These are phyloP conservation scores for Oncopeltus fasciatus DNA, from an alignment of 1,140 invertebrate species.

Conservation along the genomic window DNA sequence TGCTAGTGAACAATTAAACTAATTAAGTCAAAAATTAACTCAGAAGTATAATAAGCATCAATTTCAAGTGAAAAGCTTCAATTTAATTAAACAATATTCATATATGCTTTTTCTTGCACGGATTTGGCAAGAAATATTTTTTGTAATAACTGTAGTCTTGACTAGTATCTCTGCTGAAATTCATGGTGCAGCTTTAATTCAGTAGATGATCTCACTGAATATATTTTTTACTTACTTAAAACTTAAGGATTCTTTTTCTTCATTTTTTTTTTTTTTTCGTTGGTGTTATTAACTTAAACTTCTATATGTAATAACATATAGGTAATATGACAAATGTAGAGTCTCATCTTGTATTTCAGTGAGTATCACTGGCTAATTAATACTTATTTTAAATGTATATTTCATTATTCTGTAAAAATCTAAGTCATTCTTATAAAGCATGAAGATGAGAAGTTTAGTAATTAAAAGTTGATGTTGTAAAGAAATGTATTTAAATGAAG, in stretches of 20 bases:
- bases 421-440: conserved; percentile 7
- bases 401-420: conserved; percentile 8
- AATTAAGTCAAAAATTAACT: no score
- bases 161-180: conserved; percentile 79
- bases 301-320: no score
- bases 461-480: background rate
- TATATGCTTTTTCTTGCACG: no score
- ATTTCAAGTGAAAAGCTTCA: no score
- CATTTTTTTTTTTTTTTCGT: background rate
- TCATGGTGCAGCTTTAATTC: conserved; percentile 88
- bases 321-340: no score
- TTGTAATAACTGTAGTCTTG: conserved; percentile 14
- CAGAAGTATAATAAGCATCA: no score
- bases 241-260: background rate
- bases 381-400: conserved; percentile 8
- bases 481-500: background rate
- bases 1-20: no score
- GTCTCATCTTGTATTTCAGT: background rate
- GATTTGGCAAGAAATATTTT: conserved; percentile 14
- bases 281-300: no score
- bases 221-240: background rate
- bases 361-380: background rate
- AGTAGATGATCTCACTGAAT: conserved; percentile 4
- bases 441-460: background rate
- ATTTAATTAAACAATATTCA: no score